Percentiles rank a stretch among this genome's conserved stretches.
Evolutionary conservation across 2,888 invertebrate genomes (phyloP).

Genomic region (Azorinus chamasolen): DNA sequence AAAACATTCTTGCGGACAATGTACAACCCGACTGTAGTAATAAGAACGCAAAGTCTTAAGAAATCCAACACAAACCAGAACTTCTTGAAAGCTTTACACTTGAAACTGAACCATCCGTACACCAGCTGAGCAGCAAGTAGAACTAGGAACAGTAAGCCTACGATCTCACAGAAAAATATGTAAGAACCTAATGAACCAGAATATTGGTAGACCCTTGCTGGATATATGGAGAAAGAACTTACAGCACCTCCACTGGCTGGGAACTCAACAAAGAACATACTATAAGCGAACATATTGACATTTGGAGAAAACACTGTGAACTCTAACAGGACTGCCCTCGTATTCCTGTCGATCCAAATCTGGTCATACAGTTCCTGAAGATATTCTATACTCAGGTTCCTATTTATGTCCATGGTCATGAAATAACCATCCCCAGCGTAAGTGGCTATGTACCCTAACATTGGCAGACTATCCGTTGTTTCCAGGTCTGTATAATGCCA

Average conservation of each 20-base stretch:
- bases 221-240: conserved; percentile 62
- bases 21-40: conserved; percentile 55
- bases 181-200: conserved; percentile 57
- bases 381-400: conserved; percentile 57
- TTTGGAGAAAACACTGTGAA: conserved; percentile 76
- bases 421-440: conserved; percentile 75
- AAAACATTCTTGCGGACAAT: conserved; percentile 49
- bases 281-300: conserved; percentile 74
- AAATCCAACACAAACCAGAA: conserved; percentile 70
- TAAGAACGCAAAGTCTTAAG: conserved; percentile 41
- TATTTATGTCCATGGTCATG: conserved; percentile 66
- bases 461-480: conserved; percentile 59
- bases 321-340: conserved; percentile 76
- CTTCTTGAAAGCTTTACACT: conserved; percentile 47
- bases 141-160: conserved; percentile 51
- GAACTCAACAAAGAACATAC: conserved; percentile 74
- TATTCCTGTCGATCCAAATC: conserved; percentile 77
- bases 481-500: conserved; percentile 47
- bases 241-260: conserved; percentile 75
- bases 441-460: conserved; percentile 52
- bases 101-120: conserved; percentile 50
- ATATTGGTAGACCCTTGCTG: conserved; percentile 67
- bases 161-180: conserved; percentile 60
- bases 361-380: conserved; percentile 52
- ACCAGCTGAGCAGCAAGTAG: conserved; percentile 46